Percentiles rank a stretch among this genome's conserved stretches.
Evolutionary conservation across 1,140 invertebrate genomes (phyloP).

Genomic region (Kradibia gibbosae): DNA sequence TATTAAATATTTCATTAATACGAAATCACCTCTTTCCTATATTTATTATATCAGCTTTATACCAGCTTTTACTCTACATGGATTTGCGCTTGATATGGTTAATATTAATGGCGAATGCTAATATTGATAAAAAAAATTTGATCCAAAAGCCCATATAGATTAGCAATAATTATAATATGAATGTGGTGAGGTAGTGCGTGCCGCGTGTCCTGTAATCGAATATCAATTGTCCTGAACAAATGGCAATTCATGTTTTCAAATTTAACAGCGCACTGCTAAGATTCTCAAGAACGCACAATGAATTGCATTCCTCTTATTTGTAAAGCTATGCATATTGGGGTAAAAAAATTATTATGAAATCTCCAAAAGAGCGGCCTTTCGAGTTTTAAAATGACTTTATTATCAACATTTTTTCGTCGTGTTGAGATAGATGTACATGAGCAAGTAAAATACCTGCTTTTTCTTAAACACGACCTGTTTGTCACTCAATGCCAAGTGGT

Average conservation of each 20-base stretch:
- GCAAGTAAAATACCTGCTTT: conserved; percentile 13
- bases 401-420: not conserved
- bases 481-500: conserved; percentile 22
- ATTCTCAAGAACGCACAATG: no score
- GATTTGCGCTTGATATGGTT: not conserved
- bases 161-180: not conserved
- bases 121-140: not conserved
- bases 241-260: no score
- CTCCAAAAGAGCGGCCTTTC: not conserved
- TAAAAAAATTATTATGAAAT: not conserved
- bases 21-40: not conserved
- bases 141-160: no score
- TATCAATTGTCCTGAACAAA: no score
- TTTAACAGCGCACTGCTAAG: no score
- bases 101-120: not conserved
- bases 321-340: no score
- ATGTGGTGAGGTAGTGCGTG: not conserved
- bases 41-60: not conserved
- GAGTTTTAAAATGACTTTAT: not conserved
- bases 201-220: no score
- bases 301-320: no score
- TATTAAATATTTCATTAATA: conserved; percentile 1
- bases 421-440: not conserved
- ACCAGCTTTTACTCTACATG: not conserved
- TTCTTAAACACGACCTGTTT: not conserved